These are phyloP conservation scores for Cydia splendana DNA, from an alignment of 1,140 invertebrate genomes.

Conservation along the genomic window DNA sequence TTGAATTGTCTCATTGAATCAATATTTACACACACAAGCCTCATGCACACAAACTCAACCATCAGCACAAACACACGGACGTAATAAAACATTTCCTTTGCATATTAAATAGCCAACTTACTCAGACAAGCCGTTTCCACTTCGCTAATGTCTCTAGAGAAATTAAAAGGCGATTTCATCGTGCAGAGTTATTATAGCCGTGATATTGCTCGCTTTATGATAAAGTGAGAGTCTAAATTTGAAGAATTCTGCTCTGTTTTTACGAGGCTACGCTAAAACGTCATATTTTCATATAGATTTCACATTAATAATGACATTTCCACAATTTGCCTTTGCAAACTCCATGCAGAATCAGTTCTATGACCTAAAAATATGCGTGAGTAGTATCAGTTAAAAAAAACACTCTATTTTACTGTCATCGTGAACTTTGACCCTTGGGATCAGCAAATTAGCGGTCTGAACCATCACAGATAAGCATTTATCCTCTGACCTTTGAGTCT, in stretches of 20 bases:
- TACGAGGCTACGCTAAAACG: too few species aligned
- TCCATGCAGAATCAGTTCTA: too few species aligned
- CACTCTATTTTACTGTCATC: background rate
- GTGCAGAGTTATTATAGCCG: background rate
- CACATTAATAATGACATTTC: too few species aligned
- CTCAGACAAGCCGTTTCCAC: background rate
- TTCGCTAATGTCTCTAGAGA: constrained; percentile 11
- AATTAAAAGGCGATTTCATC: constrained; percentile 12
- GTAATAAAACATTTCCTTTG: background rate
- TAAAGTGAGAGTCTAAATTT: too few species aligned
- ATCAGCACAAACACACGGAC: too few species aligned
- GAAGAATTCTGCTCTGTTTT: too few species aligned
- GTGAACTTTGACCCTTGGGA: background rate
- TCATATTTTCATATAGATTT: too few species aligned
- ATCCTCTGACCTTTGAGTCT: constrained; percentile 15
- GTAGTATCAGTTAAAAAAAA: background rate
- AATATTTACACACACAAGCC: constrained; percentile 5
- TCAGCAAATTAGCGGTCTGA: background rate
- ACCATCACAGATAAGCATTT: background rate
- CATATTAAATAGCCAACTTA: constrained; percentile 8
- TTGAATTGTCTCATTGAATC: background rate
- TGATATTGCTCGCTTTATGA: too few species aligned
- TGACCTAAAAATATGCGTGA: background rate
- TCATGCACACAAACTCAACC: too few species aligned
- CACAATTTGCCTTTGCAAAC: too few species aligned